Evolutionary conservation across 2,888 invertebrate genomes (phyloP).

Genomic region (Ptychoptera contaminata): DNA sequence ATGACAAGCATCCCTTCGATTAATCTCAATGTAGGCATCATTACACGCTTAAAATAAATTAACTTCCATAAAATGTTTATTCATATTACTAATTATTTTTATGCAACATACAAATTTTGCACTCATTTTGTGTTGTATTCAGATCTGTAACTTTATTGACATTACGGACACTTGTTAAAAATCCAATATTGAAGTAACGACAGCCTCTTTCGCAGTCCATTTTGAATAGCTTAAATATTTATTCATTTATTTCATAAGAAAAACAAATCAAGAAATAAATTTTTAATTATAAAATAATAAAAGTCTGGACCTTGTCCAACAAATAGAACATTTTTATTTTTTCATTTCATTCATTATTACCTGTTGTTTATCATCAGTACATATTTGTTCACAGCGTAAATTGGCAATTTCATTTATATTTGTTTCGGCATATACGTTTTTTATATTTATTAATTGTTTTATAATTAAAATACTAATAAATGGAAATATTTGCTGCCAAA

Average conservation of each 20-base stretch:
- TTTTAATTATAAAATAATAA: neutral
- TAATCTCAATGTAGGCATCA: conserved; percentile 4
- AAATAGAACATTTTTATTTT: neutral
- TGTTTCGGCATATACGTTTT: neutral
- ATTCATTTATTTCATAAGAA: neutral
- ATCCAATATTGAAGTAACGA: conserved; percentile 8
- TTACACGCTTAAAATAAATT: conserved; percentile 2
- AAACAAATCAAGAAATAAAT: neutral
- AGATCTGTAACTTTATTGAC: conserved; percentile 7
- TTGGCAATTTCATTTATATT: conserved; percentile 2
- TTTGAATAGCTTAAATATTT: conserved; percentile 1
- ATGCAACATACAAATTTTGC: conserved; percentile 5
- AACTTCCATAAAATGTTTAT: neutral
- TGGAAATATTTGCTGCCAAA: too few relatives aligned
- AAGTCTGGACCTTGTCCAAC: neutral
- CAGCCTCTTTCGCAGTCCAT: conserved; percentile 8
- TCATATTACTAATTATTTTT: neutral
- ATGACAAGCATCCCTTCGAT: conserved; percentile 4
- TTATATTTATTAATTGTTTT: too few relatives aligned
- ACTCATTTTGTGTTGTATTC: conserved; percentile 5
- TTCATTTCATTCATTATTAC: neutral
- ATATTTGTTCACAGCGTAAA: conserved; percentile 7
- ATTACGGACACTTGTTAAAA: conserved; percentile 6
- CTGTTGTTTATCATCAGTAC: conserved; percentile 3
- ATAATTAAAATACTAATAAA: too few relatives aligned